Evolutionary conservation across 2,888 invertebrate genomes (phyloP), one percentile per base, ranked within the genome.

Genomic region (Drosophila histrio): DNA sequence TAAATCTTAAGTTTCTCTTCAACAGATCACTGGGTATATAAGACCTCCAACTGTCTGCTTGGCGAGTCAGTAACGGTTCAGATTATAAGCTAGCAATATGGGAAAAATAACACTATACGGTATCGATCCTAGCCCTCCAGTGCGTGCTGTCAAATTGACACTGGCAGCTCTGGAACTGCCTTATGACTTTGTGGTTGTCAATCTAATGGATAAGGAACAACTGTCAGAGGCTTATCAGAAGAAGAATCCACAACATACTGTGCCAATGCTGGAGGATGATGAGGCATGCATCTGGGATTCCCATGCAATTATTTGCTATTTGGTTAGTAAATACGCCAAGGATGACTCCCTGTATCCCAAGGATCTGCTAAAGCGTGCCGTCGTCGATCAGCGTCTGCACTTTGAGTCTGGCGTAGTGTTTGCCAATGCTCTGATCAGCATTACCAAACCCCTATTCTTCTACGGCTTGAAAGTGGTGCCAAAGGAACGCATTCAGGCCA

Each of bases 91-190:
- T 21, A 17, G 11, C 43, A 54, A 47, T 15, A 88, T 89, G 89
- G 66, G 50, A 13, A 83, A 86, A 59, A 32, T 66, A 19, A 65
- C 70, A 44, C 71, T 89, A 1, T 85, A 89, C 50, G 90, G 90
- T 26, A 19, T 69, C 19, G 67, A 76, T 46, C 50, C 61, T 15
- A 95, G 94, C 71, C 92, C 94, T 0, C 95, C 95, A 9, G 94
- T 94, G 90, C 92, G 95, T 7, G 90, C 93, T 0, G 94, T 94
- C 4, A 91, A 93, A 36, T 89, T 95, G 44, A 92, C 93, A 0
- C 94, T 95, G 8, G 94, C 94, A 63, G 94, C 94, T 11, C 68
- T 95, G 11, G 94, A 93, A 0, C 89, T 95, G 26, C 93, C 94
- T 3, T 75, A 70, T 15, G 77, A 85, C 0, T 84, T 66, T 19